phyloP scores from a whole-genome alignment of 2,797 vertebrate genomes.

The Zalophus californianus region DNA sequence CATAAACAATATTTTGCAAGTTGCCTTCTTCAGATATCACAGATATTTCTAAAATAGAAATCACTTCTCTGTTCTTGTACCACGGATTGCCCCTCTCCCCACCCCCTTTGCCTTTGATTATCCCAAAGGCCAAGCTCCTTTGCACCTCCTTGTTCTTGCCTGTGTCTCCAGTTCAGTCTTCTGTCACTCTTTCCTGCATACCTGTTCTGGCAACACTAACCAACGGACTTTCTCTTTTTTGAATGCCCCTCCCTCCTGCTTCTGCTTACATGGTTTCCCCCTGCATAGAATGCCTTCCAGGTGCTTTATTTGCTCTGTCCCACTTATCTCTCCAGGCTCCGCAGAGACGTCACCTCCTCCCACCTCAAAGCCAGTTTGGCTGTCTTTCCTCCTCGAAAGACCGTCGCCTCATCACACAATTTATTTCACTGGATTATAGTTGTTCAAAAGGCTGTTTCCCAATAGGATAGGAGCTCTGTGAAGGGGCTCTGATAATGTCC shows the following conservation, averaged over 20 bases:
- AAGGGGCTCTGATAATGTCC: rapidly evolving
- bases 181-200: background rate
- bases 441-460: background rate
- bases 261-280: background rate
- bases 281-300: background rate
- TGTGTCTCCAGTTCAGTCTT: background rate
- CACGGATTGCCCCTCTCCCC: rapidly evolving
- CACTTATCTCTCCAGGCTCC: background rate
- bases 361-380: background rate
- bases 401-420: background rate
- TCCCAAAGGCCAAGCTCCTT: background rate
- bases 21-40: background rate
- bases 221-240: background rate
- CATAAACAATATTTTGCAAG: background rate
- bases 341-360: background rate
- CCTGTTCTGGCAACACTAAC: background rate
- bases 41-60: background rate
- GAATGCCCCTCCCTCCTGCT: background rate
- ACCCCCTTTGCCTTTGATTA: background rate
- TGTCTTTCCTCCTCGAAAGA: background rate
- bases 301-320: background rate
- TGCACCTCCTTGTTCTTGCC: background rate
- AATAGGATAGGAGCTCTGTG: background rate
- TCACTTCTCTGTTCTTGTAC: background rate
- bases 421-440: too few species aligned